Evolutionary conservation across 2,797 vertebrate species (phyloP), one percentile per base, ranked within the genome.

Genomic region (Centropyge bicolor): DNA sequence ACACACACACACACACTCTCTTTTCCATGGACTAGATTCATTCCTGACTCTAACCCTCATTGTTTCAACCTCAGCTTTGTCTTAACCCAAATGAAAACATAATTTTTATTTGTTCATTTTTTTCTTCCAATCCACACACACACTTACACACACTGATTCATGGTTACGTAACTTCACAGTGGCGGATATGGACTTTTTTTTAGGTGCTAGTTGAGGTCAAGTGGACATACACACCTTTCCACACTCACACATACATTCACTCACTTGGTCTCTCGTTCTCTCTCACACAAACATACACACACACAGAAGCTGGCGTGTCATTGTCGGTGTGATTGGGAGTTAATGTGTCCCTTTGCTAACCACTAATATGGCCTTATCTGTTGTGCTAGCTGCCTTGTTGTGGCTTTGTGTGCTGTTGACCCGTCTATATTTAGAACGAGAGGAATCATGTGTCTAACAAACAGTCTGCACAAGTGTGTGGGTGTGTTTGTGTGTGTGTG

Each of bases 341-440:
- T 78, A 49, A 43, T 74, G 49, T 71, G 79, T 71, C 63, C 59
- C 68, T 76, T 67, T 78, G 70, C 73, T 57, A 22, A 88, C 81
- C 76, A 65, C 89, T 89, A 87, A 92, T 91, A 91, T 84, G 91
- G 79, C 68, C 88, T 93, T 92, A 93, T 93, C 93, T 90, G 88
- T 89, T 82, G 65, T 71, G 61, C 55, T 82, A 10, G 62, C 84
- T 84, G 89, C 92, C 81, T 91, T 93, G 90, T 92, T 92, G 90
- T 91, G 89, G 86, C 65, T 89, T 74, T 35, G 63, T 88, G 55
- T 82, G 88, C 91, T 91, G 93, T 77, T 69, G 59, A 85, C 79
- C 55, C 35, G 51, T 22, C 84, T 95, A 96, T 95, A 94, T 96
- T 95, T 95, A 94, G 94, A 77, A 84, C 40, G 22, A 91, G 51